phyloP scores from a whole-genome alignment of 2,888 invertebrate species.

The Hipparchia sbordonii region DNA sequence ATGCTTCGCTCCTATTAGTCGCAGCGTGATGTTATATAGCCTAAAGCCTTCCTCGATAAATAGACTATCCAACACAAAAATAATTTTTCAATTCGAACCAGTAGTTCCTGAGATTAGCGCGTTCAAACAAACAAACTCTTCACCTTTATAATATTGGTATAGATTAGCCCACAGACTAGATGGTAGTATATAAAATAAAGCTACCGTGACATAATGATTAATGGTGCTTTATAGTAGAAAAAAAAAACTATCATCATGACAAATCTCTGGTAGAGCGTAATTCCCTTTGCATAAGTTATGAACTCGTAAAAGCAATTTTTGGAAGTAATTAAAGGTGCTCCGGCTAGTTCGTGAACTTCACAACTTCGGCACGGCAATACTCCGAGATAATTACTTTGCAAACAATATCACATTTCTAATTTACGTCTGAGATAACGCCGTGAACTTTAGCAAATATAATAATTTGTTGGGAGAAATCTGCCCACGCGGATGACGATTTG shows the following conservation, averaged over 20 bases:
- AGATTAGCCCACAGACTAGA: no score
- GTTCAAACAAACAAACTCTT: no score
- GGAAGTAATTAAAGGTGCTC: constrained; percentile 23
- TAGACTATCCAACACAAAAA: no score
- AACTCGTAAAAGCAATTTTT: constrained; percentile 24
- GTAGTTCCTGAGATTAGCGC: no score
- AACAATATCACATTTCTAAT: constrained; percentile 26
- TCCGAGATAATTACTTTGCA: constrained; percentile 16
- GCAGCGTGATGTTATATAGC: no score
- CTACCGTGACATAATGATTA: no score
- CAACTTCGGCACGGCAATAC: constrained; percentile 12
- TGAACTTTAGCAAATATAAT: not conserved
- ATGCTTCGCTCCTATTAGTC: no score
- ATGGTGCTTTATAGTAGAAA: no score
- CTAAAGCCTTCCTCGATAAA: no score
- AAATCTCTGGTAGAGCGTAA: constrained; percentile 1
- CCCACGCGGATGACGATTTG: not conserved
- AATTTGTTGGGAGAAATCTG: not conserved
- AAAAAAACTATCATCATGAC: not conserved
- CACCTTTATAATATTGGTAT: no score
- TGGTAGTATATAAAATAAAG: no score
- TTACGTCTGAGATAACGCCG: constrained; percentile 23
- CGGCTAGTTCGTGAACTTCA: constrained; percentile 17
- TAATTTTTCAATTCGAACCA: no score
- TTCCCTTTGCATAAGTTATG: constrained; percentile 19